Base-by-base conservation (phyloP, 2,888 invertebrate species). In the Oconnorella tubifera region DNA sequence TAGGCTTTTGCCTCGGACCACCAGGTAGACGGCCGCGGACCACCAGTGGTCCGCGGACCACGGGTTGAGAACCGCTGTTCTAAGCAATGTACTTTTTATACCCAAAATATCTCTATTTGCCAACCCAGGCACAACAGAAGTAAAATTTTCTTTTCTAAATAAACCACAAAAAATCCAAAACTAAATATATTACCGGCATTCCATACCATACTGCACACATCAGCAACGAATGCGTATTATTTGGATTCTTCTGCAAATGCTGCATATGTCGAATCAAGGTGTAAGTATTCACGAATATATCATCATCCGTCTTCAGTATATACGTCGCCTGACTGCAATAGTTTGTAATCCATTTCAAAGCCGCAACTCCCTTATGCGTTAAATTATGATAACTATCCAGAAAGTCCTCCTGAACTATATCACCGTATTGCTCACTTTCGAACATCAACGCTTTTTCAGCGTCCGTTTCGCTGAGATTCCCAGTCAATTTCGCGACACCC, bases 271-370 rank as follows among this genome's bases (percentile, higher is more conserved):
- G 53, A 27, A 75, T 23, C 33, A 81, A 65, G 2, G 74, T 69
- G 61, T 90, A 80, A 79, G 81, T 76, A 65, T 83, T 83, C 23
- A 83, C 78, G 63, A 83, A 77, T 56, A 83, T 83, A 64, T 83
- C 83, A 69, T 83, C 83, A 65, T 83, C 83, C 0, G 82, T 77
- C 72, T 83, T 83, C 27, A 83, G 74, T 3, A 83, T 75, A 69
- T 75, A 82, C 25, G 72, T 70, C 0, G 79, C 78, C 51, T 77
- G 71, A 3, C 67, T 70, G 71, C 83, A 83, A 69, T 76, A 76
- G 25, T 70, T 73, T 0, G 78, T 72, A 2, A 81, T 77, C 83
- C 83, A 83, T 68, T 82, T 78, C n/a, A 80, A 68, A 0, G 80
- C 83, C 65, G 82, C 79, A 23, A 83, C 76, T 48, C 69, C 83